Evolutionary conservation across 2,888 invertebrate species (phyloP), one percentile per base, ranked within the genome.

Genomic region (Athalia cordata): DNA sequence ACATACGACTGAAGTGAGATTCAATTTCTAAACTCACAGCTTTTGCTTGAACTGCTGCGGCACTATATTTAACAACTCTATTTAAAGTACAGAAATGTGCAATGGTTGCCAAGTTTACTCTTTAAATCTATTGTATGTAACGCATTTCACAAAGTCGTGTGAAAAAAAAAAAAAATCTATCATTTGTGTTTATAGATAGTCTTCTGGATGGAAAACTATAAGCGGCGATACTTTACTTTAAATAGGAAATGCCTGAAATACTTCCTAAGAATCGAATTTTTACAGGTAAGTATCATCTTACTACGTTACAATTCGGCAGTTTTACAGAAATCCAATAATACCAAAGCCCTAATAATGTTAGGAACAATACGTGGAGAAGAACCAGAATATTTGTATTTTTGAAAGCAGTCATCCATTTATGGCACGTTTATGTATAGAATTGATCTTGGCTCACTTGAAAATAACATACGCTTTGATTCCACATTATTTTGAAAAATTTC

Each of bases 21-120:
- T 62, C 75, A 75, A 75, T 62, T 75, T 62, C 64, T 29, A 75
- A 75, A 62, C 75, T 75, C 50, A 75, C 49, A 61, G 75, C 62
- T 65, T 68, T 77, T 77, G 75, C 59, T 55, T 78, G 50, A 66
- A 78, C 74, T 66, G 57, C 79, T 67, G 61, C 68, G 29, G 43
- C 77, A 80, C 62, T 70, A 81, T 86, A 86, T 87, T 82, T 80
- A 84, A 81, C 82, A 74, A 79, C 72, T 83, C 85, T 87, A 85
- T 87, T 87, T 83, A 78, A 82, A 81, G 81, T 81, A 55, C 80
- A 82, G 82, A 83, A 84, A 85, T 84, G 80, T 75, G 79, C 79
- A 77, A 74, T 72, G 81, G 81, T 77, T 85, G 85, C 85, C 86
- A 85, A 84, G 81, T 77, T 59, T 77, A 75, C 79, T 81, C 81